Evolutionary conservation across 1,140 invertebrate genomes (phyloP).

Genomic region (Pseudomyrmex cubaensis): DNA sequence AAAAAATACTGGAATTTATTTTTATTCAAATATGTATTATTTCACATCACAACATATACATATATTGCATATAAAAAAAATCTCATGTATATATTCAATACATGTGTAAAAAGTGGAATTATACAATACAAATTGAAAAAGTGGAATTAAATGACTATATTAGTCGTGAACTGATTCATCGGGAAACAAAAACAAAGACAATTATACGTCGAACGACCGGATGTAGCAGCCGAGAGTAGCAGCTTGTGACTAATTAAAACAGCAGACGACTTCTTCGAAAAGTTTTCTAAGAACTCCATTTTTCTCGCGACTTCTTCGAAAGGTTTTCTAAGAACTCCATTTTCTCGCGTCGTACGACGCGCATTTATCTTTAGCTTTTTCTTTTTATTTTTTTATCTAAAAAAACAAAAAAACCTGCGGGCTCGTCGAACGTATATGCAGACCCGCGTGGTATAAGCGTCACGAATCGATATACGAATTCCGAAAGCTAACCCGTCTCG

Average conservation of each 20-base stretch:
- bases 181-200: conserved; percentile 10
- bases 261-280: conserved; percentile 14
- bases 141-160: not conserved
- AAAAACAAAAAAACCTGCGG: not conserved
- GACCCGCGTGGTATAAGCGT: not conserved
- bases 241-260: conserved; percentile 53
- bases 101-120: not conserved
- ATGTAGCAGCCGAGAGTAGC: conserved; percentile 41
- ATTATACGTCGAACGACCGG: conserved; percentile 34
- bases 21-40: too few relatives aligned
- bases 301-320: conserved; percentile 24
- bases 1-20: too few relatives aligned
- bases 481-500: conserved; percentile 16
- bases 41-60: too few relatives aligned
- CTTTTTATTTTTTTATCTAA: not conserved
- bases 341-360: conserved; percentile 36
- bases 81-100: too few relatives aligned
- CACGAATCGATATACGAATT: conserved; percentile 50
- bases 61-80: too few relatives aligned
- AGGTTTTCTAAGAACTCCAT: conserved; percentile 27
- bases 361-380: conserved; percentile 44
- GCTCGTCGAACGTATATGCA: not conserved
- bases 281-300: conserved; percentile 24
- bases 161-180: conserved; percentile 7
- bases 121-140: not conserved